Evolutionary conservation across 2,888 invertebrate genomes (phyloP).

Genomic region (Fragum fragum): DNA sequence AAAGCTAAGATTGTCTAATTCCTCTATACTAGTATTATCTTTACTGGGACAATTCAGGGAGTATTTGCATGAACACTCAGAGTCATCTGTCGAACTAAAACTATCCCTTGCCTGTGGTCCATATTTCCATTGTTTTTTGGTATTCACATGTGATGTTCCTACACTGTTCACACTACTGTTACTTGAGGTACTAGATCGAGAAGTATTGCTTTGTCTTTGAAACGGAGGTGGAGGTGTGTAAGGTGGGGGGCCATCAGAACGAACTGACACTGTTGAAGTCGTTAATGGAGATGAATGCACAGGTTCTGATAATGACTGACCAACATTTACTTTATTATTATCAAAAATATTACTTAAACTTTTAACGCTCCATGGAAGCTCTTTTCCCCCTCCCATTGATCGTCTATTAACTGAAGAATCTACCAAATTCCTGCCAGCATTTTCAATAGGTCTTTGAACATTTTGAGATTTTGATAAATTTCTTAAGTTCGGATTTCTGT

Average conservation of each 20-base stretch:
- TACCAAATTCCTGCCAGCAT: conserved; percentile 36
- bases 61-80: conserved; percentile 70
- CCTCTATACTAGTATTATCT: conserved; percentile 63
- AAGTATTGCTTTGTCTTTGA: conserved; percentile 68
- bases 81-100: conserved; percentile 71
- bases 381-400: conserved; percentile 42
- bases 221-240: conserved; percentile 77
- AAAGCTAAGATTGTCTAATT: conserved; percentile 65
- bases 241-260: conserved; percentile 59
- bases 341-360: conserved; percentile 74
- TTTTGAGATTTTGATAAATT: conserved; percentile 35
- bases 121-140: conserved; percentile 50
- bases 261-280: conserved; percentile 35
- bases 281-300: conserved; percentile 23
- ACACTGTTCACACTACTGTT: conserved; percentile 73
- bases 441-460: background rate
- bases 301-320: conserved; percentile 16
- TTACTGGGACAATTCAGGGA: conserved; percentile 62
- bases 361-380: conserved; percentile 82
- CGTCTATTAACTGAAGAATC: conserved; percentile 39
- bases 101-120: conserved; percentile 74
- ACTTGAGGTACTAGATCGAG: conserved; percentile 75
- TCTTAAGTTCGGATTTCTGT: conserved; percentile 49
- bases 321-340: conserved; percentile 45
- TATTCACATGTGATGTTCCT: conserved; percentile 38